Base-by-base conservation (phyloP, 2,797 vertebrate genomes). In the Podarcis lilfordi region DNA sequence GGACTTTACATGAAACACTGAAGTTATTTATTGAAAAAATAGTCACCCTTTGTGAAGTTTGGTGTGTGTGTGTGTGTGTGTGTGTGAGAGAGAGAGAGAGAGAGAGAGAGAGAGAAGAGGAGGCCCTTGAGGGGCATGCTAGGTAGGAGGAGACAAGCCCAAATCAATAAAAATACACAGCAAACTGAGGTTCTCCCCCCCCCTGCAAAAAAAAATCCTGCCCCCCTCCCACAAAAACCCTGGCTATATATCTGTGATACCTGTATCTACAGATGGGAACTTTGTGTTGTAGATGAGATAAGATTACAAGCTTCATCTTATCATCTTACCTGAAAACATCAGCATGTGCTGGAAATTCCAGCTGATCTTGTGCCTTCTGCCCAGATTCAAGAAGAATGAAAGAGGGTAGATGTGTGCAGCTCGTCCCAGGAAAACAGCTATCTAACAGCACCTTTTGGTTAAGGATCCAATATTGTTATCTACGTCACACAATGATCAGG, bases 341-440 rank as follows among this genome's bases (percentile, higher is more conserved):
- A 99, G 98, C 98, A 99, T 99, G 93, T 99, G 98, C 95, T 99
- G 98, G 96, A 99, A 98, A 96, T 98, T 99, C 95, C 98, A 98
- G 82, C 97, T 98, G 91, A 99, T 99, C 97, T 99, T 99, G 96
- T 99, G 98, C 66, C 98, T 98, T 93, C 98, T 97, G 75, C 98
- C 98, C 81, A 99, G 96, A 96, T 99, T 99, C 94, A 99, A 91
- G 72, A 99, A 97, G 97, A 99, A 99, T 81, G 99, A 99, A 40
- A 99, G 97, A 0, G 99, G 99, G 93, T 99, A 99, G 93, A 99
- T 97, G 88, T 99, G 88, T n/a, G 98, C 97, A 40, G 98, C 98
- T 96, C 99, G 97, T n/a, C 98, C 98, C 3, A 99, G 96, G 94
- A 99, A 99, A 89, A 99, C 98, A 87, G 98, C 97, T 25, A 98